A percentile compares a stretch with the other conserved stretches of the same genome.
phyloP scores from a whole-genome alignment of 2,888 invertebrate species.

The Chrysotoxum bicinctum region DNA sequence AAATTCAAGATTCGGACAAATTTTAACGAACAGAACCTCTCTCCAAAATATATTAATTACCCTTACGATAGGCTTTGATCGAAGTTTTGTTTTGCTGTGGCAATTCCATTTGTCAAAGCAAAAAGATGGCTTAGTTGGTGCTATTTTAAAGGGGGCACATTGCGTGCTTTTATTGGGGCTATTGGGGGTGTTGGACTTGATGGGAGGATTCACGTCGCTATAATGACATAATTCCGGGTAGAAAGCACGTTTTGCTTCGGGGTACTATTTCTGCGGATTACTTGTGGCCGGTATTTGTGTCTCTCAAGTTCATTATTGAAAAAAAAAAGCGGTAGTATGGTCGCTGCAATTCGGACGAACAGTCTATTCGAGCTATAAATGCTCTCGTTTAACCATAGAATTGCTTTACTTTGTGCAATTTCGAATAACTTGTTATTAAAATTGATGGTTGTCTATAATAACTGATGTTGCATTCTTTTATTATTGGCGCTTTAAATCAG shows the following conservation, averaged over 20 bases:
- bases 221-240: slow-evolving; percentile 35
- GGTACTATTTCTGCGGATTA: slow-evolving; percentile 52
- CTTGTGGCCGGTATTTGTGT: slow-evolving; percentile 44
- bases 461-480: neutral
- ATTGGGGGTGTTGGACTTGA: neutral
- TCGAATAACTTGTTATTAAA: neutral
- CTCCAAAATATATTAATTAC: neutral
- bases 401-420: neutral
- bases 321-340: slow-evolving; percentile 38
- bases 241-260: slow-evolving; percentile 38
- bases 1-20: neutral
- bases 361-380: neutral
- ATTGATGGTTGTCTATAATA: neutral
- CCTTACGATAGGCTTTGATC: slow-evolving; percentile 11
- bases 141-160: neutral
- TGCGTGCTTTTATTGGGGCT: neutral
- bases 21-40: neutral
- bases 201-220: slow-evolving; percentile 6
- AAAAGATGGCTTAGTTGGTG: neutral
- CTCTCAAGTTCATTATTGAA: slow-evolving; percentile 49
- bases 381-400: neutral
- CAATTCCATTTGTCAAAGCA: neutral
- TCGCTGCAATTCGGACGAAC: slow-evolving; percentile 26
- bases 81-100: neutral
- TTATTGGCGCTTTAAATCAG: neutral